These are phyloP conservation scores for Ovis canadensis DNA, from an alignment of 2,113 vertebrate genomes.

Conservation along the genomic window DNA sequence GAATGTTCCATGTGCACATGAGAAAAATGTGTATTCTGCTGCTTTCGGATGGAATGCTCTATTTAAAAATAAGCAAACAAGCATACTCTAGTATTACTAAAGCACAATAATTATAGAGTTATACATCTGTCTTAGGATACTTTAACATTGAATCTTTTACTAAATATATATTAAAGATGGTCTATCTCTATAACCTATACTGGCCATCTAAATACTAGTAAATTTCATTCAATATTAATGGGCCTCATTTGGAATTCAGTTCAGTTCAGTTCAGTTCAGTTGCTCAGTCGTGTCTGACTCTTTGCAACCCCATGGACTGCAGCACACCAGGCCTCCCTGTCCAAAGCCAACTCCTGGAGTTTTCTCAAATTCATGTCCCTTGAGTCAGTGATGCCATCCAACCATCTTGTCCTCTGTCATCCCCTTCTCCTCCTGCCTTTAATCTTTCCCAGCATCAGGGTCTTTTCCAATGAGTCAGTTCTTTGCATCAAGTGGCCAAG, in stretches of 20 bases:
- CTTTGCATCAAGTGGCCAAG: background rate
- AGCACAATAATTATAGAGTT: background rate
- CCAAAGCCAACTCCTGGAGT: accelerated
- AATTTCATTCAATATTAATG: background rate
- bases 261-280: background rate
- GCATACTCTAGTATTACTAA: background rate
- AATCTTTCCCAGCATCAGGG: background rate
- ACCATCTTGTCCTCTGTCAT: background rate
- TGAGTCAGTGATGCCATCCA: background rate
- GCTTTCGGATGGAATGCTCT: background rate
- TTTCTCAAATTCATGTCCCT: background rate
- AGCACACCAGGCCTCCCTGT: background rate
- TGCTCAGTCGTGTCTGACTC: background rate
- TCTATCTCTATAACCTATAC: background rate
- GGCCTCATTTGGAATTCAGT: background rate
- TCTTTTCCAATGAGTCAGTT: background rate
- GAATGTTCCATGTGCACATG: background rate
- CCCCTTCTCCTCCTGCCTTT: background rate
- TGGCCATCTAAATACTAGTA: background rate
- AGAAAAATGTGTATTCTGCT: background rate
- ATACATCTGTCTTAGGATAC: background rate
- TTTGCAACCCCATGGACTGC: background rate
- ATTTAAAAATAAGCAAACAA: background rate
- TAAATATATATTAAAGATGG: background rate
- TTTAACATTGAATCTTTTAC: background rate